Conservation (phyloP, 2,888 invertebrate species). For the Danaus chrysippus region DNA sequence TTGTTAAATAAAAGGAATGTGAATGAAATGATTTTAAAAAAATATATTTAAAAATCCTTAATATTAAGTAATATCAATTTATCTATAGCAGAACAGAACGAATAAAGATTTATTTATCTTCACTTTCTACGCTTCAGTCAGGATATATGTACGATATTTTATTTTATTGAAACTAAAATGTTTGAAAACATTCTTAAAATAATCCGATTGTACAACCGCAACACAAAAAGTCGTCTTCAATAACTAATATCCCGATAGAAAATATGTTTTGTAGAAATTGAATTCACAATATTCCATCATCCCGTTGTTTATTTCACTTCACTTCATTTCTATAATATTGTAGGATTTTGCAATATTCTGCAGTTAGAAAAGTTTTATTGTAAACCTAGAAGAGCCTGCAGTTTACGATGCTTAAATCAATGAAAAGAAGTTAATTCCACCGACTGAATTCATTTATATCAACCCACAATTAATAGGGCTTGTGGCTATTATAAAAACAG, state of each 20-base stretch:
- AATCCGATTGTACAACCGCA: conserved; percentile 42
- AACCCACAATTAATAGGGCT: conserved; percentile 14
- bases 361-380: conserved; percentile 8
- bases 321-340: conserved; percentile 11
- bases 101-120: too few species aligned
- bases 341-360: conserved; percentile 1
- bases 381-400: conserved; percentile 9
- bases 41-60: too few species aligned
- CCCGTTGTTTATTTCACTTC: conserved; percentile 15
- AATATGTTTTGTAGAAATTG: conserved; percentile 27
- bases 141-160: too few species aligned
- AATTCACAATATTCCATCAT: conserved; percentile 20
- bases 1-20: too few species aligned
- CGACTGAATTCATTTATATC: conserved; percentile 13
- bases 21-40: too few species aligned
- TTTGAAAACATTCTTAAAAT: conserved; percentile 25
- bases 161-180: conserved; percentile 12
- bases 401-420: neutral
- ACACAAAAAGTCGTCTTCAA: conserved; percentile 39
- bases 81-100: too few species aligned
- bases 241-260: conserved; percentile 29
- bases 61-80: too few species aligned
- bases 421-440: conserved; percentile 5
- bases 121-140: too few species aligned
- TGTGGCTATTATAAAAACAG: conserved; percentile 11